A percentile compares a stretch with the other conserved stretches of the same genome.
Evolutionary conservation across 2,888 invertebrate genomes (phyloP).

Genomic region (Caenorhabditis afra): DNA sequence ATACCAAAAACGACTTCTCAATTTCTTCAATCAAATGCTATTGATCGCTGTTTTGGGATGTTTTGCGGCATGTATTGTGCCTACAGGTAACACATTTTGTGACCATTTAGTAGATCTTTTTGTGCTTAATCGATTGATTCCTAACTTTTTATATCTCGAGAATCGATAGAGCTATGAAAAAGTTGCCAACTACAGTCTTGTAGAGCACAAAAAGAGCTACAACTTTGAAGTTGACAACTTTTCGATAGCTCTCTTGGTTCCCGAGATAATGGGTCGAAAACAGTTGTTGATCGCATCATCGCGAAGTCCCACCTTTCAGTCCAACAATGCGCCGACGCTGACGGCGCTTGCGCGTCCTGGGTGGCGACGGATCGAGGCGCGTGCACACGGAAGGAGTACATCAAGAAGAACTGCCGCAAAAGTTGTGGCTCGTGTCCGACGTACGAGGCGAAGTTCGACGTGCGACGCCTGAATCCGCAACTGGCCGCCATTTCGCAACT

Average conservation of each 20-base stretch:
- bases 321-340: slow-evolving; percentile 45
- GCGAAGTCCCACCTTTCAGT: no score
- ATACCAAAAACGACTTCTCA: not conserved
- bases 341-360: slow-evolving; percentile 47
- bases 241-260: no score
- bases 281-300: no score
- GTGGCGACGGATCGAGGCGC: slow-evolving; percentile 43
- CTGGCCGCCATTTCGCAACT: slow-evolving; percentile 28
- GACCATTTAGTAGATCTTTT: no score
- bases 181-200: no score
- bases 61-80: slow-evolving; percentile 22
- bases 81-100: slow-evolving; percentile 39
- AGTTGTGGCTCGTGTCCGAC: slow-evolving; percentile 50
- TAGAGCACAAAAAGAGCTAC: no score
- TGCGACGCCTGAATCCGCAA: slow-evolving; percentile 40
- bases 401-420: slow-evolving; percentile 53
- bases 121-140: no score
- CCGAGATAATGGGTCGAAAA: no score
- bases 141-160: no score
- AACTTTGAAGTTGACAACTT: no score
- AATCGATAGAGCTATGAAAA: no score
- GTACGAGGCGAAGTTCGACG: slow-evolving; percentile 50
- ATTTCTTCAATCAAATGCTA: slow-evolving; percentile 9
- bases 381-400: slow-evolving; percentile 53
- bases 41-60: slow-evolving; percentile 27